Evolutionary conservation across 2,113 vertebrate genomes (phyloP).

Genomic region (Nibea albiflora): DNA sequence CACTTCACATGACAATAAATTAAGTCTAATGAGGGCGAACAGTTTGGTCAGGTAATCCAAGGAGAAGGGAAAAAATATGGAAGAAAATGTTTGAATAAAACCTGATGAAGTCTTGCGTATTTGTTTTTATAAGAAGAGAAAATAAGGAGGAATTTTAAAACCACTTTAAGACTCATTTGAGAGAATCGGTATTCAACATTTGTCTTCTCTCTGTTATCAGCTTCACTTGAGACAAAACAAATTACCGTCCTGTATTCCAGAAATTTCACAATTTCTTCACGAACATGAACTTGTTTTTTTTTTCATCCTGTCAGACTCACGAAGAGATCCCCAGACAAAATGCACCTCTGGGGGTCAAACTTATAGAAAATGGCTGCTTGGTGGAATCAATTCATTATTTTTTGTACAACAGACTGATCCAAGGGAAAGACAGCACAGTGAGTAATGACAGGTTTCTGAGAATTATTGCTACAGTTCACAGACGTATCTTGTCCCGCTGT

Average conservation of each 20-base stretch:
- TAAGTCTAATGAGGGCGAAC: too few relatives aligned
- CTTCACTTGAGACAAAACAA: not conserved
- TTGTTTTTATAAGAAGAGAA: not conserved
- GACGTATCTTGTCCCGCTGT: conserved; percentile 25
- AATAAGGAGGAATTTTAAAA: not conserved
- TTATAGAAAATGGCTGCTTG: not conserved
- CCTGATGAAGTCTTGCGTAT: too few relatives aligned
- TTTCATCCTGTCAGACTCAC: not conserved
- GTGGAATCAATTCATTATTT: not conserved
- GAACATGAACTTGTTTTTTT: not conserved
- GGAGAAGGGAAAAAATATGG: too few relatives aligned
- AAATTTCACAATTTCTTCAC: not conserved
- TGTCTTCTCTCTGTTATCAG: not conserved
- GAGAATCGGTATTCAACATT: not conserved
- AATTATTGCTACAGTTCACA: not conserved
- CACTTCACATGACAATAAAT: too few relatives aligned
- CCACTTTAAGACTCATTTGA: not conserved
- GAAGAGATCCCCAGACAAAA: not conserved
- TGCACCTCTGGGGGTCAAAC: not conserved
- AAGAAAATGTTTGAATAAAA: too few relatives aligned
- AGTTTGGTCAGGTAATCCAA: too few relatives aligned
- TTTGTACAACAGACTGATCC: not conserved
- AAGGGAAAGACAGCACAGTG: conserved; percentile 8
- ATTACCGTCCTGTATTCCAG: not conserved
- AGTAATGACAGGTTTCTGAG: conserved; percentile 4